Evolutionary conservation across 2,113 vertebrate species (phyloP).

Genomic region (Ptychochromis oligacanthus): DNA sequence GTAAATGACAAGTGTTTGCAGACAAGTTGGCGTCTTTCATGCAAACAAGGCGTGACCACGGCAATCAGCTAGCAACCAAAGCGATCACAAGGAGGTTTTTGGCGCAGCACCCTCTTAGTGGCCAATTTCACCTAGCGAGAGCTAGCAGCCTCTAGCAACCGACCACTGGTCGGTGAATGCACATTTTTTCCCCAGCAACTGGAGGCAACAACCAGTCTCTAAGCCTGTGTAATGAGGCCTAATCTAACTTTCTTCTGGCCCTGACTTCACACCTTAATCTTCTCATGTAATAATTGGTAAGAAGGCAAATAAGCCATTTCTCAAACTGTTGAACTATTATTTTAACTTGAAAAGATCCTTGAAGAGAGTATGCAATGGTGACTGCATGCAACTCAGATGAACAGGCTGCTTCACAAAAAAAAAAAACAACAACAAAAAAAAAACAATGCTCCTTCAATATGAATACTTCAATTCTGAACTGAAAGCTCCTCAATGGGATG

Average conservation of each 20-base stretch:
- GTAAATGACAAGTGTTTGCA: neutral
- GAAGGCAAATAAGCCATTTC: neutral
- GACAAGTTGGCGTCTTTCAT: neutral
- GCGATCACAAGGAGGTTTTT: neutral
- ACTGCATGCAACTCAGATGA: conserved; percentile 9
- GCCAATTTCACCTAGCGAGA: too few relatives aligned
- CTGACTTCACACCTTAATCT: neutral
- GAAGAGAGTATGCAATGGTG: neutral
- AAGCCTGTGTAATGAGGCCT: neutral
- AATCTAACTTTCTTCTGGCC: neutral
- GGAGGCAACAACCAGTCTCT: too few relatives aligned
- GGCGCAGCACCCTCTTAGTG: neutral
- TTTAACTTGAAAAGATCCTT: neutral
- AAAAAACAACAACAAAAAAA: too few relatives aligned
- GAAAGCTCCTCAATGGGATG: conserved; percentile 15
- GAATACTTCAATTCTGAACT: conserved; percentile 56
- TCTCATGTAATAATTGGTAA: neutral
- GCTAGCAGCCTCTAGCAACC: too few relatives aligned
- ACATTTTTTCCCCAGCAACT: too few relatives aligned
- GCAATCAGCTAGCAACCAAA: neutral
- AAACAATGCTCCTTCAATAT: conserved; percentile 64
- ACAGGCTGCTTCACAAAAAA: conserved; percentile 30
- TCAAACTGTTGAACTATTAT: neutral
- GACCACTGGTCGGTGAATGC: too few relatives aligned
- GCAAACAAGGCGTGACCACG: neutral